Evolutionary conservation across 1,140 invertebrate genomes (phyloP), one percentile per base, ranked within the genome.

Genomic region (Streblospio benedicti): DNA sequence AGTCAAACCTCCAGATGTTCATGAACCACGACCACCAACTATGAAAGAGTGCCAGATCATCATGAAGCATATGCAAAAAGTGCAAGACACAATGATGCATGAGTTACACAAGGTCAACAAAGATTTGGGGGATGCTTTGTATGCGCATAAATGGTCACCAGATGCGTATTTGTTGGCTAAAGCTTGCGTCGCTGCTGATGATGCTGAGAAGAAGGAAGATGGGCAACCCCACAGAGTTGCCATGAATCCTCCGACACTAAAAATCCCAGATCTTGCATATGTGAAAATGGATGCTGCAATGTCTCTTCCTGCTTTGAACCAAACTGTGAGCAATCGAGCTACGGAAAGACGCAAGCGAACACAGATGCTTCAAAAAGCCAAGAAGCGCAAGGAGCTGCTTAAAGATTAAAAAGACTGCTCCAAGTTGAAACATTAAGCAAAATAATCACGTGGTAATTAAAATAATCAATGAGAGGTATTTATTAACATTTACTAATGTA

Each of bases 131-230:
- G 75, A 77, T 65, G 75, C 75, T 0, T 59, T 77, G 14, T 76
- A 77, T 56, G 76, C 75, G 9, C 75, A 77, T 54, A 77, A 77
- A 58, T 77, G 75, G 75, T 74, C 74, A 5, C 75, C 75, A 5
- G 75, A 77, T 69, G 75, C 75, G 45, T 77, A 74, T 57, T 68
- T 77, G n/a, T 65, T 76, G 61, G 75, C 75, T 60, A 76, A 75
- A 62, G 75, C 75, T 9, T 77, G 76, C 53, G 67, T 77, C 14
- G 73, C 71, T 25, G 72, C 72, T 33, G 74, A 76, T 53, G 73
- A 75, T 57, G 66, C 62, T 12, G n/a, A n/a, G n/a, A 61, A 58
- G n/a, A n/a, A n/a, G n/a, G n/a, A n/a, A n/a, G n/a, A n/a, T n/a
- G n/a, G 50, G 31, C 51, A 16, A 59, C 47, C 12, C 53, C 41